A percentile compares a stretch with the other conserved stretches of the same genome.
Conservation (phyloP, 2,797 vertebrate species). For the Gallinago solitaria region DNA sequence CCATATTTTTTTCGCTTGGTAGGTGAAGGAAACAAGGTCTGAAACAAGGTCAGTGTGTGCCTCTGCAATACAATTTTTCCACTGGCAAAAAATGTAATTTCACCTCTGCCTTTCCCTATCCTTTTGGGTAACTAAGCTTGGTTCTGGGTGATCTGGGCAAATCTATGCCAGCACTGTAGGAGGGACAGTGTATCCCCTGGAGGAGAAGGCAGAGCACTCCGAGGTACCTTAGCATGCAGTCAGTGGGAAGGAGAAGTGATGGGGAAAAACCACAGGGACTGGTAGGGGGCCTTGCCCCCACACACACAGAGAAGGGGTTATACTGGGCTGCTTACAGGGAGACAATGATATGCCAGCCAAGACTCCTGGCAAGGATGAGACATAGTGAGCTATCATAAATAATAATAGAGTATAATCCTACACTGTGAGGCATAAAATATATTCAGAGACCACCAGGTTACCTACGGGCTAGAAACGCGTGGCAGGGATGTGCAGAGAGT, state of each 20-base stretch:
- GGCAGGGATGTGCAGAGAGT: accelerated
- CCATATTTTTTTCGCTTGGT: not conserved
- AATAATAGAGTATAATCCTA: constrained; percentile 17
- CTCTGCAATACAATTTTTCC: not conserved
- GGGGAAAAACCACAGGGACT: not conserved
- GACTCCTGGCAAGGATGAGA: constrained; percentile 20
- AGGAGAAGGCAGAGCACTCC: not conserved
- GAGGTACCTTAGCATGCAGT: not conserved
- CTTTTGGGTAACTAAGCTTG: not conserved
- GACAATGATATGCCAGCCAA: not conserved
- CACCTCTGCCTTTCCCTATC: not conserved
- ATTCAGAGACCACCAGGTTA: not conserved
- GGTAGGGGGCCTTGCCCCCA: not conserved
- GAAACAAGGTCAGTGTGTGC: not conserved
- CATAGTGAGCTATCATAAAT: constrained; percentile 14
- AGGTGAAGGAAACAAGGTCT: not conserved
- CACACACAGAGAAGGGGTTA: not conserved
- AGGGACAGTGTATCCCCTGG: not conserved
- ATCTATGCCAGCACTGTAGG: accelerated
- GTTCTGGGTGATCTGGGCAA: not conserved
- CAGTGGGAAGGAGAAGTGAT: not conserved
- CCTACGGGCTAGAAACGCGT: not conserved
- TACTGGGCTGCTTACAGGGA: not conserved
- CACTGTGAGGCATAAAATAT: not conserved
- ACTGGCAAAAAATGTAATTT: not conserved